Base-by-base conservation (phyloP, 2,797 vertebrate genomes). In the Alauda arvensis region DNA sequence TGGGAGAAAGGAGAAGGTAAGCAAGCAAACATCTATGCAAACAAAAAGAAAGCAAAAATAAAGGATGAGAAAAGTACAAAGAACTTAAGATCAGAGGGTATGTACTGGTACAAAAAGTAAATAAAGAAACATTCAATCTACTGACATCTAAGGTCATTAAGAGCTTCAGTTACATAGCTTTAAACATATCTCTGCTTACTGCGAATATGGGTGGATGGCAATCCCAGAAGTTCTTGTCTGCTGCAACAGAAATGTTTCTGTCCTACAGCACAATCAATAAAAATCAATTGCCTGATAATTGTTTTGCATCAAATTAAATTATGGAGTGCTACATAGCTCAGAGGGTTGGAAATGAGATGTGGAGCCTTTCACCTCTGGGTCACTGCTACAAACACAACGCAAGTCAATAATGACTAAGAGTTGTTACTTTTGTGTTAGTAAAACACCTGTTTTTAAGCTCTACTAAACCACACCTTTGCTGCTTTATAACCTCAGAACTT, bases 201-300 rank as follows among this genome's bases (percentile, higher is more conserved):
- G 48, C 52, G 52, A 89, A 69, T 29, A 49, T 0, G 1, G 37
- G 37, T 46, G 48, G 55, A 88, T 75, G 77, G 57, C 55, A 72
- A 75, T 68, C 67, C 52, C 89, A 74, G 37, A 71, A 86, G 67
- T 66, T 88, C 79, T 71, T 77, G 77, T 45, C 69, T 59, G 62
- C 68, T 94, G 79, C 72, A 89, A 76, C 67, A 88, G 43, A 83
- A 94, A 82, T 89, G 84, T 84, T 94, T 94, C 69, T 95, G 86
- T 94, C 90, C 91, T 87, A 88, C 65, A 93, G 89, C 61, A 86
- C 78, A 93, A 93, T 94, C 94, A 93, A 93, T 93, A 78, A 86
- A 96, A 96, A 95, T 93, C 92, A 95, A 92, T 94, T 94, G 89
- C 68, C 83, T 91, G 59, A 93, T 96, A 95, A 96, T 92, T 94